These are phyloP conservation scores for Drosophila nr. perissopoda DNA, from an alignment of 2,888 invertebrate genomes.

Conservation along the genomic window DNA sequence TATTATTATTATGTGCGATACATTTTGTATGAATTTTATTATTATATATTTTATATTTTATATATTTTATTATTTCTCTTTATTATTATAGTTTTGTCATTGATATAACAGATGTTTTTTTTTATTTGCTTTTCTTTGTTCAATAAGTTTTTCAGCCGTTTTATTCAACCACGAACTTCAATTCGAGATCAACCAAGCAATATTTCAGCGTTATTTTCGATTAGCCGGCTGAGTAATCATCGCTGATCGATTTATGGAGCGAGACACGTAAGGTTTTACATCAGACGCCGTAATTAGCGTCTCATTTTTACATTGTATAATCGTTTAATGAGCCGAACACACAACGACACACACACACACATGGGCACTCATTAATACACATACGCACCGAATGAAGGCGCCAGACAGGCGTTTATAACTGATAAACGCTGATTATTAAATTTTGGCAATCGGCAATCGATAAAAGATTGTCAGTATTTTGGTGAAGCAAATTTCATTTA, in stretches of 20 bases:
- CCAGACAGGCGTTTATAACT: slow-evolving; percentile 58
- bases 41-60: neutral
- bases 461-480: slow-evolving; percentile 34
- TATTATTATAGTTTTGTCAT: neutral
- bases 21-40: neutral
- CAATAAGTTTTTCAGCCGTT: slow-evolving; percentile 2
- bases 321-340: slow-evolving; percentile 60
- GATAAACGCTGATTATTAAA: slow-evolving; percentile 50
- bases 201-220: slow-evolving; percentile 46
- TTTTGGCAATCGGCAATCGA: slow-evolving; percentile 45
- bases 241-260: slow-evolving; percentile 21
- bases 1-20: neutral
- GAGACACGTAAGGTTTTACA: slow-evolving; percentile 47
- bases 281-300: slow-evolving; percentile 55
- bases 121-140: neutral
- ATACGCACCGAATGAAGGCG: slow-evolving; percentile 28
- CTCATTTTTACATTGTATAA: slow-evolving; percentile 61
- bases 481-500: slow-evolving; percentile 34
- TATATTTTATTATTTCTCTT: neutral
- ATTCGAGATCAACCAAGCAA: slow-evolving; percentile 62
- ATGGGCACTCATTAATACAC: neutral
- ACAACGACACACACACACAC: slow-evolving; percentile 15
- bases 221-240: slow-evolving; percentile 48
- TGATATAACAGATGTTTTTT: neutral
- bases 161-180: slow-evolving; percentile 67